phyloP scores from a whole-genome alignment of 2,888 invertebrate genomes.

The Metopia argyrocephala region DNA sequence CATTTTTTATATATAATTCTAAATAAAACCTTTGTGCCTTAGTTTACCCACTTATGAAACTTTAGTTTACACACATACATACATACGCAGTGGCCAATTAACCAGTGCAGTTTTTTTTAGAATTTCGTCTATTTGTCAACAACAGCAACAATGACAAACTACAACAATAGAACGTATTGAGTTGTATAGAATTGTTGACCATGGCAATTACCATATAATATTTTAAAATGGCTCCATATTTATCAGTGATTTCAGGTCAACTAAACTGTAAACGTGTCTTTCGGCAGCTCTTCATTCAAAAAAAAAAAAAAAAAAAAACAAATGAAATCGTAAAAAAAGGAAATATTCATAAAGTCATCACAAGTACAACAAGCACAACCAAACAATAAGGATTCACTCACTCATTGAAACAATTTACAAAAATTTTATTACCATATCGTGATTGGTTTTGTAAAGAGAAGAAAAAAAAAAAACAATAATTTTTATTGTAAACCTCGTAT shows the following conservation, averaged over 20 bases:
- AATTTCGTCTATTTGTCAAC: constrained; percentile 22
- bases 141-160: neutral
- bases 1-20: too few relatives aligned
- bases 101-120: constrained; percentile 41
- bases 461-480: neutral
- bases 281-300: neutral
- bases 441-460: constrained; percentile 1
- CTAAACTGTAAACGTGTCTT: constrained; percentile 50
- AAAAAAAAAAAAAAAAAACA: neutral
- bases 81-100: constrained; percentile 55
- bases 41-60: constrained; percentile 2
- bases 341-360: neutral
- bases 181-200: constrained; percentile 15
- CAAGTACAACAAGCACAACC: neutral
- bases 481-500: neutral
- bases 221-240: constrained; percentile 52
- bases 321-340: neutral
- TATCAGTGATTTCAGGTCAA: constrained; percentile 56
- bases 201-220: constrained; percentile 56
- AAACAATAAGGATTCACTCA: constrained; percentile 13
- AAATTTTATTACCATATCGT: constrained; percentile 15
- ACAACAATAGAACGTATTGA: neutral
- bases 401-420: neutral
- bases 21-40: constrained; percentile 24
- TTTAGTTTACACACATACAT: constrained; percentile 49